Conservation (phyloP, 2,797 vertebrate genomes). For the Danio choprae region DNA sequence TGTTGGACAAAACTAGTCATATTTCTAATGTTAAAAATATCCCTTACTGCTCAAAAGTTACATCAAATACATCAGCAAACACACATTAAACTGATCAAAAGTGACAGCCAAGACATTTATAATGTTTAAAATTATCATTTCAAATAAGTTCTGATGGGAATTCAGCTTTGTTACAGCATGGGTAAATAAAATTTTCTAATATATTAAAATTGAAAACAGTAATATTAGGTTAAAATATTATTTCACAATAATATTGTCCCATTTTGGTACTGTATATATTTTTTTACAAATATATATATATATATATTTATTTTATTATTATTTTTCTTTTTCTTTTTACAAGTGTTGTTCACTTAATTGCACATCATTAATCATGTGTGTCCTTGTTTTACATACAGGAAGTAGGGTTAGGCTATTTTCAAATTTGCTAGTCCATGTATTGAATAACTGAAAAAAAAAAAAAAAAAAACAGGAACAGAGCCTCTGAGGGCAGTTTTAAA, state of each 20-base stretch:
- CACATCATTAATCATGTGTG: conserved; percentile 17
- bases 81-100: not conserved
- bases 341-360: not conserved
- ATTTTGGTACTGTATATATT: not conserved
- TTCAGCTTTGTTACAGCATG: no score
- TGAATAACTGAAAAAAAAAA: not conserved
- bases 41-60: not conserved
- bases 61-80: no score
- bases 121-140: not conserved
- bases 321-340: no score
- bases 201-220: no score
- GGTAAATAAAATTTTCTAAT: no score
- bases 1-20: not conserved
- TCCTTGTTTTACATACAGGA: conserved; percentile 8
- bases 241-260: no score
- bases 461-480: not conserved
- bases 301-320: no score
- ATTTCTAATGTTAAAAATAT: not conserved
- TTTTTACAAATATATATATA: not conserved
- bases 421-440: not conserved
- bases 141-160: not conserved
- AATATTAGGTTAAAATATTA: no score
- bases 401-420: not conserved
- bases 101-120: not conserved
- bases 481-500: not conserved